Evolutionary conservation across 2,797 vertebrate genomes (phyloP), one percentile per base, ranked within the genome.

Genomic region (Sarcoramphus papa): DNA sequence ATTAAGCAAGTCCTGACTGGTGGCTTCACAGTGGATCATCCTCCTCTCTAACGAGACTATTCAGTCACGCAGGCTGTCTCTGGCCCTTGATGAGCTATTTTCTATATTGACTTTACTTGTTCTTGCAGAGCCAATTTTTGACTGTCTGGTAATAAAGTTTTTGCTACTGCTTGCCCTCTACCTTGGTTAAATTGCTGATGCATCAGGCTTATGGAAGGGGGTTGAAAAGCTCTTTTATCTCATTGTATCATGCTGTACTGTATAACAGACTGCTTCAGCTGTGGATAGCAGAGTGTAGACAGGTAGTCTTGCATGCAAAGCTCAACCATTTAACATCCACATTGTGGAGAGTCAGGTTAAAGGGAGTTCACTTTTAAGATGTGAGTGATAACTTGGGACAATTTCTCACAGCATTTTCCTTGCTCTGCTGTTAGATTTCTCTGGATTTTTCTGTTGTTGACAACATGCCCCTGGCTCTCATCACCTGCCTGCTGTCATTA

Each of bases 401-500:
- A 1, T 40, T 91, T 73, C 41, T 54, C 28, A 21, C 45, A 72
- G 63, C 14, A 18, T 89, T 87, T 95, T 70, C n/a, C 33, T 72
- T 91, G 40, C 31, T 78, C 45, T 85, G 19, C 40, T 93, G 4
- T 81, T 80, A 64, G 69, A 60, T 56, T 72, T 53, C 53, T 63
- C 74, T 45, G 45, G 45, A 56, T 53, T 78, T 85, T 81, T 87
- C 37, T 77, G 41, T 59, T 73, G 53, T 56, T 93, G 85, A 92
- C n/a, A 79, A 22, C 23, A 31, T 60, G 77, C 45, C 69, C 17
- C 43, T 68, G 63, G 78, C 25, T 45, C 67, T 68, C 31, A 37
- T 91, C 67, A 82, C 81, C 67, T 92, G 83, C 59, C 83, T 64
- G 25, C 59, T 94, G 76, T 91, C 70, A 57, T 93, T 92, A 91